Conservation (phyloP, 2,888 invertebrate species). For the Lasioglossum morio region DNA sequence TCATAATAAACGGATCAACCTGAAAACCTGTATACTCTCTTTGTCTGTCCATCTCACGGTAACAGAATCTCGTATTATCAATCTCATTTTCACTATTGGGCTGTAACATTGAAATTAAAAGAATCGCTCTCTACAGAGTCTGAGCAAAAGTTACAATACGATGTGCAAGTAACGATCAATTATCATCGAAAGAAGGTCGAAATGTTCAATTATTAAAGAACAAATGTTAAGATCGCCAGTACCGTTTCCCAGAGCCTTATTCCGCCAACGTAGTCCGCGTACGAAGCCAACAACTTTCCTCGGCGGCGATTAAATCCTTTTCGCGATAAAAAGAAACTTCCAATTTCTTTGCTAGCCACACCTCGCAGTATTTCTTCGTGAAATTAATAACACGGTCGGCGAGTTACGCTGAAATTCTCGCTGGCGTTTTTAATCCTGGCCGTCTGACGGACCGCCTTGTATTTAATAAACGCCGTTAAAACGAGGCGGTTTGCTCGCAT, state of each 20-base stretch:
- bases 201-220: too few species aligned
- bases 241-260: not conserved
- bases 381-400: slow-evolving; percentile 10
- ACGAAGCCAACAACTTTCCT: not conserved
- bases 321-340: not conserved
- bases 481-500: not conserved
- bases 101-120: too few species aligned
- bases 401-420: not conserved
- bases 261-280: not conserved
- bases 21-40: too few species aligned
- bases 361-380: not conserved
- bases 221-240: too few species aligned
- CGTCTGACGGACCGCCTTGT: not conserved
- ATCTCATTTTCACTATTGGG: too few species aligned
- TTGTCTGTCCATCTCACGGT: too few species aligned
- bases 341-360: slow-evolving; percentile 1
- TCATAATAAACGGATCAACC: too few species aligned
- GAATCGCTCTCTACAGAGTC: too few species aligned
- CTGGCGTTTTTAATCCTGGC: not conserved
- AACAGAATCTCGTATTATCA: too few species aligned
- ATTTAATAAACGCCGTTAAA: slow-evolving; percentile 45
- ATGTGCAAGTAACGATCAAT: too few species aligned
- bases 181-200: too few species aligned
- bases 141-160: too few species aligned
- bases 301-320: not conserved